Base-by-base conservation (phyloP, 2,888 invertebrate species). In the Alitta virens region DNA sequence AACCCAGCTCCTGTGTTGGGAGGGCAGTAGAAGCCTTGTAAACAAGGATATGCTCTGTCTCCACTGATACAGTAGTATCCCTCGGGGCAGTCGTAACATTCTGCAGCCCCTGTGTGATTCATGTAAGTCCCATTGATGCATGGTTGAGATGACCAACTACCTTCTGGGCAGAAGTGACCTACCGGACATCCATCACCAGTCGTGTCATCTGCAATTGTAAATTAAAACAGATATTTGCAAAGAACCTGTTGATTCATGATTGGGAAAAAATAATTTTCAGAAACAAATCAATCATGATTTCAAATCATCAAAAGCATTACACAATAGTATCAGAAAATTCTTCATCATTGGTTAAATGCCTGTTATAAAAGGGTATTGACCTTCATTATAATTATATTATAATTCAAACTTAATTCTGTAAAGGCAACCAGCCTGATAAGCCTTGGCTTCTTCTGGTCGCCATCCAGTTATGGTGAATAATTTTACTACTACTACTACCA, bases 161-260 rank as follows among this genome's bases (percentile, higher is more conserved):
- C 78, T 62, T 66, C 60, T 26, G 78, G 78, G 64, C 79, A 79
- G 64, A 74, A 78, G 62, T 72, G 66, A 21, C 79, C 79, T 2
- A 75, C 63, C 7, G 79, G 78, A 63, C 79, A 79, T 25, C 78
- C 72, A 60, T 74, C 66, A 24, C 79, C 79, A 2, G 78, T 79
- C 7, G 66, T 57, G 18, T 74, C 74, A 67, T 79, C 79, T 78
- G 71, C n/a, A 63, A 64, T n/a, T n/a, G n/a, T n/a, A n/a, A n/a
- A n/a, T n/a, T n/a, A n/a, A n/a, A n/a, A n/a, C n/a, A n/a, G n/a
- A n/a, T n/a, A n/a, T n/a, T 16, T 40, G 16, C 42, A 14, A 16
- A 40, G 42, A 40, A 40, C 12, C 42, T 40, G 16, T 40, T 14
- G n/a, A n/a, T n/a, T n/a, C n/a, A n/a, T n/a, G n/a, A n/a, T n/a